Conservation (phyloP, 2,113 vertebrate species). For the Hydropotes inermis region DNA sequence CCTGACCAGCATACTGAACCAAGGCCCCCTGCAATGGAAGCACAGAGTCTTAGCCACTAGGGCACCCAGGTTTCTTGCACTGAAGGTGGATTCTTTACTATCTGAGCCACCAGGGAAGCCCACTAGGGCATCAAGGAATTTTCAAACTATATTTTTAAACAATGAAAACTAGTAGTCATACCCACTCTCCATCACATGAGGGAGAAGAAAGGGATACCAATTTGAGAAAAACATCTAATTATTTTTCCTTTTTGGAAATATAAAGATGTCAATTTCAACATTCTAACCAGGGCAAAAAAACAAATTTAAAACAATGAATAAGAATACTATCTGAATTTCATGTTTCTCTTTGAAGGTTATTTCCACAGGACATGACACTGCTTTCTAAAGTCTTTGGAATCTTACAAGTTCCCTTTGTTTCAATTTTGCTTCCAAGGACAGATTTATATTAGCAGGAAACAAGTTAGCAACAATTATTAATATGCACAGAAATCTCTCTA, state of each 20-base stretch:
- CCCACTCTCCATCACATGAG: not conserved
- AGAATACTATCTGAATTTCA: not conserved
- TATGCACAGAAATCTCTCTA: slow-evolving; percentile 8
- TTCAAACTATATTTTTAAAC: not conserved
- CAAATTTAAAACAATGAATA: not conserved
- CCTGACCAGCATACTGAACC: not conserved
- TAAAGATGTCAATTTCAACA: not conserved
- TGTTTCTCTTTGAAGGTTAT: slow-evolving; percentile 1
- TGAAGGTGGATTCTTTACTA: not conserved
- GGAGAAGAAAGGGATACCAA: not conserved
- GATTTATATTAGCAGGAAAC: not conserved
- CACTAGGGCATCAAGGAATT: not conserved
- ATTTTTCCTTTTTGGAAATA: not conserved
- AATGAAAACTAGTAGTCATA: not conserved
- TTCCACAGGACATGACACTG: not conserved
- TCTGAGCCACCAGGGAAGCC: not conserved
- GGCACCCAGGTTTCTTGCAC: not conserved
- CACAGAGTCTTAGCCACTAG: not conserved
- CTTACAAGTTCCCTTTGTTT: slow-evolving; percentile 31
- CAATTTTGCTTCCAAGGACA: slow-evolving; percentile 25
- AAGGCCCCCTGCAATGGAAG: not conserved
- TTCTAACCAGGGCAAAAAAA: not conserved
- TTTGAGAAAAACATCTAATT: not conserved
- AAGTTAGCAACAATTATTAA: slow-evolving; percentile 21
- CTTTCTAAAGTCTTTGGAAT: slow-evolving; percentile 21